Conservation (phyloP, 2,888 invertebrate species). For the Xestoiulus laeticollis region DNA sequence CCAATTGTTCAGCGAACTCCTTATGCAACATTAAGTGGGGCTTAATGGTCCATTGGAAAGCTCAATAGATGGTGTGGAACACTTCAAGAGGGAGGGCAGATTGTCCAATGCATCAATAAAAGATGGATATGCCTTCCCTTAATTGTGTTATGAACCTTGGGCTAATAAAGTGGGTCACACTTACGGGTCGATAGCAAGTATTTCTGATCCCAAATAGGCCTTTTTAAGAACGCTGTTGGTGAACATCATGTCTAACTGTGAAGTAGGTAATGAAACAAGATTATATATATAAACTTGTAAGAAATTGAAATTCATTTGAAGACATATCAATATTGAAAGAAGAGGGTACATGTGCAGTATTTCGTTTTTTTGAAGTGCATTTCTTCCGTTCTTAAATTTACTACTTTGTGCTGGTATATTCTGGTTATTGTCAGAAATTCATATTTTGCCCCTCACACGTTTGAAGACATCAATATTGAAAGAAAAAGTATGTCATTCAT, state of each 20-base stretch:
- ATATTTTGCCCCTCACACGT: too few relatives aligned
- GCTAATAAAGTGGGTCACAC: conserved; percentile 46
- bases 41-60: conserved; percentile 41
- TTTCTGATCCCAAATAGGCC: conserved; percentile 56
- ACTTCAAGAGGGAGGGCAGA: background rate
- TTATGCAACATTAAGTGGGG: background rate
- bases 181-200: conserved; percentile 58
- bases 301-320: background rate
- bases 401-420: too few relatives aligned
- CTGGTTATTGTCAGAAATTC: too few relatives aligned
- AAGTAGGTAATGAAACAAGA: conserved; percentile 17
- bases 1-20: conserved; percentile 31
- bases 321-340: background rate
- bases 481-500: too few relatives aligned
- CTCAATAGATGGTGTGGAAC: background rate
- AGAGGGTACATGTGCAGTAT: too few relatives aligned
- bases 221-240: conserved; percentile 57
- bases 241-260: conserved; percentile 57
- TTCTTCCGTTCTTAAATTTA: too few relatives aligned
- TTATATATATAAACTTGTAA: background rate
- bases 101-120: conserved; percentile 32
- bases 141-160: conserved; percentile 35
- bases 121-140: conserved; percentile 29
- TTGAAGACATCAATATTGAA: too few relatives aligned
- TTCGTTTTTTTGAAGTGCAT: too few relatives aligned